Evolutionary conservation across 2,797 vertebrate genomes (phyloP).

Genomic region (Coranthus polyacanthus): DNA sequence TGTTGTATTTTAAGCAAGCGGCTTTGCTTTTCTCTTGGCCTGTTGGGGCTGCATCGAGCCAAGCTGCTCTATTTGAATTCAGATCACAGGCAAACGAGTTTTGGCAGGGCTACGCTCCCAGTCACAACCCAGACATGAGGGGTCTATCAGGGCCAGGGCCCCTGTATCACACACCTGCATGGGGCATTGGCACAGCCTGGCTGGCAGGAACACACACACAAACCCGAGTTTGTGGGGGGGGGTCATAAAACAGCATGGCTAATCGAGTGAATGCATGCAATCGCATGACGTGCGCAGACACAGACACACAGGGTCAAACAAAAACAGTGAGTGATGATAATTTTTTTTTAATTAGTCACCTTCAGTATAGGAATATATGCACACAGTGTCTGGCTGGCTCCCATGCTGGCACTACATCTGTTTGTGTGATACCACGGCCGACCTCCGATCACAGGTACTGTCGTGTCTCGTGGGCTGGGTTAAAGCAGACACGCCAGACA

Average conservation of each 20-base stretch:
- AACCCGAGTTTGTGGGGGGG: not conserved
- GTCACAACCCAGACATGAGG: constrained; percentile 63
- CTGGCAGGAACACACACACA: constrained; percentile 6
- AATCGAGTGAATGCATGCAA: constrained; percentile 18
- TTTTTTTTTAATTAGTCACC: constrained; percentile 31
- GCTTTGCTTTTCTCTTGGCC: constrained; percentile 17
- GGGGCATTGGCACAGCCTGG: constrained; percentile 32
- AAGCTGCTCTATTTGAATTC: constrained; percentile 62
- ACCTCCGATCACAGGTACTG: constrained; percentile 76
- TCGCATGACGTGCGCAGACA: constrained; percentile 15
- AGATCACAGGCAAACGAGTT: constrained; percentile 63
- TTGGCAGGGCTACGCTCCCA: constrained; percentile 54
- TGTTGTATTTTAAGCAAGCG: constrained; percentile 41
- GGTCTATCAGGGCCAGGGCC: constrained; percentile 58
- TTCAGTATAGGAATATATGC: constrained; percentile 15
- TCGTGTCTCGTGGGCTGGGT: constrained; percentile 58
- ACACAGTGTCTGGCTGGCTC: constrained; percentile 37
- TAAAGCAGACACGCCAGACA: constrained; percentile 62
- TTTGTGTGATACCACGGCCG: constrained; percentile 52
- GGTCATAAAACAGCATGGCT: not conserved
- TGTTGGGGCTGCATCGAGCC: constrained; percentile 44
- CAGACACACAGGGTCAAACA: constrained; percentile 10
- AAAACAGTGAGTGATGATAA: constrained; percentile 20
- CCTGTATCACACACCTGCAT: constrained; percentile 52
- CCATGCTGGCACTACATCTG: constrained; percentile 75